A percentile compares a stretch with the other conserved stretches of the same genome.
Conservation (phyloP, 2,888 invertebrate species). For the Linnaemya vulpina region DNA sequence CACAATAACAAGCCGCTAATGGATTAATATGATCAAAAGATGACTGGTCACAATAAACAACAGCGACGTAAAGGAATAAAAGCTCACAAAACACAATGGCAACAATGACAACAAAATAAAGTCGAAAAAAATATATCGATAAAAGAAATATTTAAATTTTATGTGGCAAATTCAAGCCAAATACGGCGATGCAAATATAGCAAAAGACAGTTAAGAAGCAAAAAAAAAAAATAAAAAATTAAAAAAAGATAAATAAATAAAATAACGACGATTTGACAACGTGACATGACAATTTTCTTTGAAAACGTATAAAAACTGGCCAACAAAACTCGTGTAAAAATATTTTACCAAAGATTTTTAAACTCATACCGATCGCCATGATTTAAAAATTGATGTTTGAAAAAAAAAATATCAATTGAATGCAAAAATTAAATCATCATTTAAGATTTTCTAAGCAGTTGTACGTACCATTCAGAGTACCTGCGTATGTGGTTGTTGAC, state of each 20-base stretch:
- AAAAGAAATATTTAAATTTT: constrained; percentile 66
- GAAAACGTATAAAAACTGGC: constrained; percentile 27
- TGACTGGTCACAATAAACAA: constrained; percentile 58
- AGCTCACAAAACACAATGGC: constrained; percentile 45
- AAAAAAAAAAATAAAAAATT: background rate
- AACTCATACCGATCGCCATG: background rate
- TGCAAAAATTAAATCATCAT: constrained; percentile 64
- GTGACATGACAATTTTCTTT: constrained; percentile 69
- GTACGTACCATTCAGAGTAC: background rate
- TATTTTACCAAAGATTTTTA: constrained; percentile 3
- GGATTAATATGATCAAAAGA: constrained; percentile 68
- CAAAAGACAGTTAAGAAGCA: background rate
- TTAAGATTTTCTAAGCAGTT: constrained; percentile 21
- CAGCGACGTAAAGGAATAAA: background rate
- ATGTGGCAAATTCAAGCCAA: constrained; percentile 67
- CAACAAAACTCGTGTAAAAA: constrained; percentile 2
- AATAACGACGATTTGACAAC: constrained; percentile 66
- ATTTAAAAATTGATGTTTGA: constrained; percentile 28
- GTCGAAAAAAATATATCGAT: constrained; percentile 41
- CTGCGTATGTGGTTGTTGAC: constrained; percentile 2
- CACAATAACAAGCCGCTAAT: constrained; percentile 66
- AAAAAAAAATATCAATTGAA: constrained; percentile 51
- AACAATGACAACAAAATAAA: constrained; percentile 40
- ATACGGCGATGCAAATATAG: constrained; percentile 60
- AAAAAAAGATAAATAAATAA: no score